These are phyloP conservation scores for Celastrina argiolus DNA, from an alignment of 2,888 invertebrate species.

Conservation along the genomic window DNA sequence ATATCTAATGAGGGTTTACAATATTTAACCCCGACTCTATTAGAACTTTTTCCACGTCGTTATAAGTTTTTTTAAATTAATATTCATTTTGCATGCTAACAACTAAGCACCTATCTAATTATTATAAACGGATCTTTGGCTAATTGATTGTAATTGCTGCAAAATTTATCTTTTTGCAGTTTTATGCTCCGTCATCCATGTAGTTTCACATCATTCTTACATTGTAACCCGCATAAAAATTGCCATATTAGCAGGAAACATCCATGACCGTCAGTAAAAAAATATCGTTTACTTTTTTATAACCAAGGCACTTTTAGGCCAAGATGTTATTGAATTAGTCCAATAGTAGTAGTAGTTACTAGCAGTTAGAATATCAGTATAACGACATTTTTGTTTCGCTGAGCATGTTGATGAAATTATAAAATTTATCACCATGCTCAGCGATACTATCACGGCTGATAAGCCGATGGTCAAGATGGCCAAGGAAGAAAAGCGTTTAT, in stretches of 20 bases:
- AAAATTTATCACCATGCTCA: too few relatives aligned
- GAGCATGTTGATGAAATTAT: too few relatives aligned
- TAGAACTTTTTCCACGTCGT: neutral
- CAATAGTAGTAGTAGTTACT: too few relatives aligned
- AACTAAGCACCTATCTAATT: neutral
- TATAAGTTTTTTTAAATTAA: neutral
- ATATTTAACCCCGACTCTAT: neutral
- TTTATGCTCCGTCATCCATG: neutral
- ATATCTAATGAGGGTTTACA: too few relatives aligned
- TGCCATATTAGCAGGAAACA: neutral
- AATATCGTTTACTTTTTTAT: neutral
- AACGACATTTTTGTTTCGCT: too few relatives aligned
- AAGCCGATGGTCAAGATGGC: too few relatives aligned
- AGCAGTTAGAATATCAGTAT: too few relatives aligned
- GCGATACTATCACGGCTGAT: too few relatives aligned
- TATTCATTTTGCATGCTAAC: neutral
- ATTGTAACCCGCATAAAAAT: neutral
- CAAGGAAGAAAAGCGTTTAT: too few relatives aligned
- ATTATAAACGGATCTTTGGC: slow-evolving; percentile 1
- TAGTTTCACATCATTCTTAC: neutral
- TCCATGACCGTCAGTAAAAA: neutral
- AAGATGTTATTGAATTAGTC: too few relatives aligned
- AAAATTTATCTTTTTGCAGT: neutral
- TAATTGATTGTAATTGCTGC: neutral
- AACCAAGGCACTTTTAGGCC: too few relatives aligned